phyloP scores from a whole-genome alignment of 2,113 vertebrate genomes.

The Thinocorus orbignyianus region DNA sequence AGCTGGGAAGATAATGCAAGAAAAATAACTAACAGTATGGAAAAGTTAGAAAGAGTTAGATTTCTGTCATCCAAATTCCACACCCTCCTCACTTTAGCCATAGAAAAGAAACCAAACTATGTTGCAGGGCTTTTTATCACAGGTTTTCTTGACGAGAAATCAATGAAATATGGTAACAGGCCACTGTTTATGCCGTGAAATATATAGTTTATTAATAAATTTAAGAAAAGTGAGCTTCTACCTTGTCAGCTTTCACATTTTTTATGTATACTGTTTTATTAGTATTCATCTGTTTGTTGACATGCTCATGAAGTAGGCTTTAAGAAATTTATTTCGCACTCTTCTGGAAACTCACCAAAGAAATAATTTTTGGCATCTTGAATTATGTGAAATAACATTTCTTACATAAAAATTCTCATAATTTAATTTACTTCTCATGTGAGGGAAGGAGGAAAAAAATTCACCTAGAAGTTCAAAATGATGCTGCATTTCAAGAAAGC shows the following conservation, averaged over 20 bases:
- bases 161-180: not conserved
- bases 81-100: not conserved
- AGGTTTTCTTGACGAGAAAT: rapidly evolving
- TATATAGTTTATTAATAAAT: not conserved
- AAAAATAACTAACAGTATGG: not conserved
- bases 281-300: not conserved
- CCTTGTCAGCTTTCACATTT: not conserved
- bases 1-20: not conserved
- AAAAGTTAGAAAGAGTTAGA: not conserved
- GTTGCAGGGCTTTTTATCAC: not conserved
- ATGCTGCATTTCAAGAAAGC: not conserved
- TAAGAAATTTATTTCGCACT: not conserved
- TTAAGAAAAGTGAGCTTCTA: not conserved
- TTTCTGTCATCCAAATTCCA: not conserved
- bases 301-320: not conserved
- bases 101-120: not conserved
- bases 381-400: not conserved
- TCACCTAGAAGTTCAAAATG: not conserved
- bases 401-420: not conserved
- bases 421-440: not conserved
- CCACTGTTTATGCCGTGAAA: not conserved
- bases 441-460: not conserved
- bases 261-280: not conserved
- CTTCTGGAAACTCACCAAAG: not conserved
- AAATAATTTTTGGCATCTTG: not conserved